These are phyloP conservation scores for Napeogenes inachia DNA, from an alignment of 2,888 invertebrate species.

Conservation along the genomic window DNA sequence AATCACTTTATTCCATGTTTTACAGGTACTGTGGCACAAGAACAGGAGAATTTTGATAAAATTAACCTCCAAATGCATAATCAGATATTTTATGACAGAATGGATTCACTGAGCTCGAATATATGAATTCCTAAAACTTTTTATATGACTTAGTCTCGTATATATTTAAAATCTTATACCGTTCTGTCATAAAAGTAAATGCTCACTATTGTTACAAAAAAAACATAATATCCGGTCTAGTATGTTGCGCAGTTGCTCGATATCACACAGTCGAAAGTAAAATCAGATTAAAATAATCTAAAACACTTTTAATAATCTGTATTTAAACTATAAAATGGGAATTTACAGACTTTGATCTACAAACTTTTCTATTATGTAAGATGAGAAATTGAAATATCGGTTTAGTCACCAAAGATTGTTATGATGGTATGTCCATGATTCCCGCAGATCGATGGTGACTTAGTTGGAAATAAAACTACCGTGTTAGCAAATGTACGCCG, in stretches of 20 bases:
- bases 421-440: conserved; percentile 69
- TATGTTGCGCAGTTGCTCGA: conserved; percentile 18
- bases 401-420: conserved; percentile 31
- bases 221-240: conserved; percentile 19
- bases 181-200: conserved; percentile 66
- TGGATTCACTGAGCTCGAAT: conserved; percentile 42
- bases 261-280: conserved; percentile 22
- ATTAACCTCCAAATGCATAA: conserved; percentile 47
- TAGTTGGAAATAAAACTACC: conserved; percentile 65
- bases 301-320: conserved; percentile 34
- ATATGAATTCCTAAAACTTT: conserved; percentile 41
- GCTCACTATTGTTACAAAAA: conserved; percentile 45
- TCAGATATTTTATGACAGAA: conserved; percentile 52
- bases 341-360: conserved; percentile 51
- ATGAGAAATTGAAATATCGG: neutral
- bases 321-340: conserved; percentile 44
- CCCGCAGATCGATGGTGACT: conserved; percentile 40
- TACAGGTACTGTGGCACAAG: conserved; percentile 58
- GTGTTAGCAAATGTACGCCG: conserved; percentile 61
- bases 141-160: conserved; percentile 40
- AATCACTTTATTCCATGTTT: conserved; percentile 49
- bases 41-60: conserved; percentile 49
- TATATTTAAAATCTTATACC: conserved; percentile 35
- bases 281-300: conserved; percentile 40
- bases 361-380: conserved; percentile 34